These are phyloP conservation scores for Excalfactoria chinensis DNA, from an alignment of 2,113 vertebrate genomes.

Conservation along the genomic window DNA sequence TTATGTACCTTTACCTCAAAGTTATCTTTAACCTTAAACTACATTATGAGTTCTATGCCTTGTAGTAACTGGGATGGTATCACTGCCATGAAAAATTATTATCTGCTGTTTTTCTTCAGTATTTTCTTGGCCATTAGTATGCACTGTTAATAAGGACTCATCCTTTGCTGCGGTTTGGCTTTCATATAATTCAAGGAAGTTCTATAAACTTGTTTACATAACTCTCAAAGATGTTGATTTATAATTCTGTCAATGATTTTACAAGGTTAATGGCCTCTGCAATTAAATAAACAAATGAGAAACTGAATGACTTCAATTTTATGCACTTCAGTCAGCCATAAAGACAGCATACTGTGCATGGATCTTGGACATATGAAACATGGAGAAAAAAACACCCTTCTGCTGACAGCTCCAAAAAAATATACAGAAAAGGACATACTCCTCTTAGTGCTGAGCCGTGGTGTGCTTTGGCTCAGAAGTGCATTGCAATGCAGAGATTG, in stretches of 20 bases:
- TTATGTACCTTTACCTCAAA: background rate
- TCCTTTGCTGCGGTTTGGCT: background rate
- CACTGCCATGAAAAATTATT: background rate
- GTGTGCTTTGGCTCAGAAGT: background rate
- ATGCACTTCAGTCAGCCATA: background rate
- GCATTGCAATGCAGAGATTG: background rate
- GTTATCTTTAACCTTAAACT: background rate
- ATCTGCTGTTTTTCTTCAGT: background rate
- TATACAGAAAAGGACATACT: background rate
- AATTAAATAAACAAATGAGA: conserved; percentile 36
- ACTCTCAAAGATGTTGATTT: conserved; percentile 4
- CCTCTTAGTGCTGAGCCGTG: background rate
- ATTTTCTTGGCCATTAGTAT: background rate
- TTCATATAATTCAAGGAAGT: conserved; percentile 7
- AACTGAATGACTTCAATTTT: background rate
- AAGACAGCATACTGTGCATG: background rate
- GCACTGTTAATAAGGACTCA: background rate
- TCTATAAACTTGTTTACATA: conserved; percentile 29
- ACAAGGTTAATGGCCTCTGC: conserved; percentile 33
- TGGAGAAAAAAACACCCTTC: background rate
- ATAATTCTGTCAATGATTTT: conserved; percentile 24
- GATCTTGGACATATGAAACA: background rate
- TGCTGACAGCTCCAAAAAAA: background rate
- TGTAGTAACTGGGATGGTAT: background rate
- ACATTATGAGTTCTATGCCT: background rate